Evolutionary conservation across 92 coral and sea anemone species (phyloP), one percentile per base, ranked within the genome.

Genomic region (Phenganax stokvisi): DNA sequence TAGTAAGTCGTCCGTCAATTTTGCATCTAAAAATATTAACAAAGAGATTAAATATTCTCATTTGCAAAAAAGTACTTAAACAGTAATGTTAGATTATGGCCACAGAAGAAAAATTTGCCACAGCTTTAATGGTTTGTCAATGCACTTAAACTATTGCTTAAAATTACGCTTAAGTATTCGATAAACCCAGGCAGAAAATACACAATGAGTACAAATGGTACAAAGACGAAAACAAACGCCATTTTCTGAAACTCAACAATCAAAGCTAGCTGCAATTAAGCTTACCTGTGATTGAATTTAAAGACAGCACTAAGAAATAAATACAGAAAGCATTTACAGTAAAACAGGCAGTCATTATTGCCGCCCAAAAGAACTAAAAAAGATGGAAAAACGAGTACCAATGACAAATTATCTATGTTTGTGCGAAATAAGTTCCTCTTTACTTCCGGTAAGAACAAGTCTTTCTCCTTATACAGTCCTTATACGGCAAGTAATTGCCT

Each of bases 1-100:
- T 28, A 76, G 67, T 17, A 76, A 2, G 11, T 57, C 30, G 12
- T 59, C 25, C 5, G 70, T 61, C 56, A 76, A 9, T 10, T 31
- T 59, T 30, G 81, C 54, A 12, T 76, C 81, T 76, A 76, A 76
- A 76, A 59, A 13, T 10, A 10, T 59, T 20, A 59, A 59, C 17
- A 59, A 10, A 37, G 47, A 37, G 47, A 37, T 37, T 5, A 37
- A 5, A 1, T 37, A 1, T 37, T 37, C 47, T 37, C 47, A 37
- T 37, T 37, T 37, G 47, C 47, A 37, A 37, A 37, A 37, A 37
- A 37, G 25, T 37, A 37, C 47, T 37, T 37, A 37, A 37, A 37
- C 47, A 37, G 47, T 37, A 5, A 37, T 37, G 47, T 37, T 37
- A 37, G 47, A 37, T 37, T 1, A 37, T 37, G 5, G 47, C 5